Conservation (phyloP, 2,113 vertebrate genomes). For the Turdus rufiventris region DNA sequence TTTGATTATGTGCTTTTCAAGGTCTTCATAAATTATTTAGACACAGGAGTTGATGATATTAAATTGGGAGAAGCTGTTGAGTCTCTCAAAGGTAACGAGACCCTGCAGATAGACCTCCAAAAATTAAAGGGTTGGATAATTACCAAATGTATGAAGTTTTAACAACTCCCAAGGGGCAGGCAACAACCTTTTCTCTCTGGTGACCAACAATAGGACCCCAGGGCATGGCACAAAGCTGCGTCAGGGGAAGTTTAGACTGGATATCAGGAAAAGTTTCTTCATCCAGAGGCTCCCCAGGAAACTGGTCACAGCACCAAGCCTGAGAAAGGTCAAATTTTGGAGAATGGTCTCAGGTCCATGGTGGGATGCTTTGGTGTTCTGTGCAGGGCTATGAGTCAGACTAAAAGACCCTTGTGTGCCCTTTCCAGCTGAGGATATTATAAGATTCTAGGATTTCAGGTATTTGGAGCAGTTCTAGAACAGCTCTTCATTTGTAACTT, state of each 20-base stretch:
- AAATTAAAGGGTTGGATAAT: background rate
- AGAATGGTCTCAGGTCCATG: background rate
- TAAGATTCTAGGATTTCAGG: background rate
- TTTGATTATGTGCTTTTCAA: background rate
- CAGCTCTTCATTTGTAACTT: background rate
- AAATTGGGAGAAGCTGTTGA: background rate
- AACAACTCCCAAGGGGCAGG: background rate
- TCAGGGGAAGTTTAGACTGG: background rate
- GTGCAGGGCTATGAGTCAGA: background rate
- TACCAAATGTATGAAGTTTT: too few relatives aligned
- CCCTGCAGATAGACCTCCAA: background rate
- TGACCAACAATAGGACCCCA: background rate
- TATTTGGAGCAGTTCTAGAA: background rate
- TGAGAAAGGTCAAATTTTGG: background rate
- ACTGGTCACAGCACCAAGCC: background rate
- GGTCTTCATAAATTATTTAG: background rate
- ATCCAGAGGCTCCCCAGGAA: background rate
- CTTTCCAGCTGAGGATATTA: background rate
- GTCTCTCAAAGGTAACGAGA: accelerated
- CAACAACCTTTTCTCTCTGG: background rate
- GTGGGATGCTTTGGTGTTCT: background rate
- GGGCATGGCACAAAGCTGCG: background rate
- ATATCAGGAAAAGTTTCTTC: background rate
- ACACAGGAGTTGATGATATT: background rate
- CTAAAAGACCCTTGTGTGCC: background rate